Conservation (phyloP, 2,797 vertebrate genomes). For the Halcyon smyrnensis region DNA sequence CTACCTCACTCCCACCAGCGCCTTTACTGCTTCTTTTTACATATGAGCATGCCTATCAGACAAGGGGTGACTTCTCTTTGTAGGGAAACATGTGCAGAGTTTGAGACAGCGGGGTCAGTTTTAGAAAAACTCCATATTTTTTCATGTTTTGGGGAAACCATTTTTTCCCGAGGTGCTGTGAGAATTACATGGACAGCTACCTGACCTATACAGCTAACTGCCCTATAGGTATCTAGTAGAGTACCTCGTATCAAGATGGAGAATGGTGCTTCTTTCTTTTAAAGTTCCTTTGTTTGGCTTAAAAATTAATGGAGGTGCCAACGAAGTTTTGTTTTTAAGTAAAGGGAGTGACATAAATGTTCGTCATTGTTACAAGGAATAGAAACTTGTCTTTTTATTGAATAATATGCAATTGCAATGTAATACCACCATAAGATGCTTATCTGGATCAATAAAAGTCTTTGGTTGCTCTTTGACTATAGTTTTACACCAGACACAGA, state of each 20-base stretch:
- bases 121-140: neutral
- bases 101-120: neutral
- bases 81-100: neutral
- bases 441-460: neutral
- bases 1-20: neutral
- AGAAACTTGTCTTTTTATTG: neutral
- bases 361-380: neutral
- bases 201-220: neutral
- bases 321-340: neutral
- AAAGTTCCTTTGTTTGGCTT: neutral
- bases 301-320: neutral
- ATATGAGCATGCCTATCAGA: neutral
- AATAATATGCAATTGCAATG: neutral
- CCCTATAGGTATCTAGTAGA: neutral
- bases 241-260: neutral
- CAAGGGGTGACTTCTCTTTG: neutral
- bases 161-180: neutral
- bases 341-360: neutral
- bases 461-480: neutral
- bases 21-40: conserved; percentile 1
- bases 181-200: neutral
- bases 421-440: neutral
- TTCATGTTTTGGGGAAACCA: neutral
- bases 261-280: neutral
- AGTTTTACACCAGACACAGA: neutral